Conservation (phyloP, 2,797 vertebrate species). For the Ctenopoma kingsleyae region DNA sequence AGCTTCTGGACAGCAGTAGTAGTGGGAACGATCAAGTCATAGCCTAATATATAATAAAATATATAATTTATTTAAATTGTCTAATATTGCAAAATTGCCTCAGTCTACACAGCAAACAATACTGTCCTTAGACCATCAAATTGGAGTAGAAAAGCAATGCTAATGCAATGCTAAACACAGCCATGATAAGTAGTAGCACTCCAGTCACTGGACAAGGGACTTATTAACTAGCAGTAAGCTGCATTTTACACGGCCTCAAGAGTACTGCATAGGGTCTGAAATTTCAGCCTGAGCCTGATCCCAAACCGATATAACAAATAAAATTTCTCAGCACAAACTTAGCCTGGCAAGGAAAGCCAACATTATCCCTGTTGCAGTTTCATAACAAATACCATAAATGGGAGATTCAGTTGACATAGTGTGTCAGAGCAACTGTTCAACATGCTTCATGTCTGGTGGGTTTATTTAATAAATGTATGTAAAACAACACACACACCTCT, state of each 20-base stretch:
- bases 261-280: neutral
- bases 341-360: neutral
- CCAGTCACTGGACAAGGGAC: neutral
- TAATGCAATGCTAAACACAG: too few relatives aligned
- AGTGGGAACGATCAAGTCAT: neutral
- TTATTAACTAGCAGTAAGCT: neutral
- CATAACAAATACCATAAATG: neutral
- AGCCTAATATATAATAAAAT: too few relatives aligned
- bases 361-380: too few relatives aligned
- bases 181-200: neutral
- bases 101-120: neutral
- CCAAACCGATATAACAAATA: neutral
- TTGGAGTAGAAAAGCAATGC: too few relatives aligned
- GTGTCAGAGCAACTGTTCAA: neutral
- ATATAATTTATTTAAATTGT: too few relatives aligned
- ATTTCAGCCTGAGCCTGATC: neutral
- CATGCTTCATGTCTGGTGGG: neutral
- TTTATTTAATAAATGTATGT: neutral
- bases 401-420: neutral
- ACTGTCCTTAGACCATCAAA: neutral
- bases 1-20: neutral
- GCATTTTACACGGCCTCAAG: neutral
- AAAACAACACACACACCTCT: slow-evolving; percentile 81
- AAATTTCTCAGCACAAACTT: neutral
- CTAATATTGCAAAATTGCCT: neutral